Conservation (phyloP, 1,140 invertebrate genomes). For the Drosophila paulistorum region DNA sequence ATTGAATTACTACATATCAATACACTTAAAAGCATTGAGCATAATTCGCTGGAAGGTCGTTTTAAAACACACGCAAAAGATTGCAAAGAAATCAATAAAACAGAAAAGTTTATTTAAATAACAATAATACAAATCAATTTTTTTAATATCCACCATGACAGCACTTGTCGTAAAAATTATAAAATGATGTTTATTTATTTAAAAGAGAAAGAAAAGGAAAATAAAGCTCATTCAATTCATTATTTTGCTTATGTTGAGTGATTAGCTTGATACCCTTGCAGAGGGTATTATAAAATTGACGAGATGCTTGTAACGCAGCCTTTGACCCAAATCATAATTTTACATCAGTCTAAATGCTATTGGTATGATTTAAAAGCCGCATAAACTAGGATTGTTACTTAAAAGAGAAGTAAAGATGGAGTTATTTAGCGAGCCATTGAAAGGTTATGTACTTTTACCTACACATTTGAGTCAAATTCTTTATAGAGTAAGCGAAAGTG, state of each 20-base stretch:
- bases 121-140: conserved; percentile 79
- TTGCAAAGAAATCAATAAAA: conserved; percentile 76
- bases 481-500: too few relatives aligned
- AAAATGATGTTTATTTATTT: conserved; percentile 57
- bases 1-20: conserved; percentile 28
- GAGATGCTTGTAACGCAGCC: too few relatives aligned
- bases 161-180: conserved; percentile 71
- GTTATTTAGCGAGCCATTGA: too few relatives aligned
- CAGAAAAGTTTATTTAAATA: conserved; percentile 69
- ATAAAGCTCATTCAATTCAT: not conserved
- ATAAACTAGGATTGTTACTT: too few relatives aligned
- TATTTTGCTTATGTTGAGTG: conserved; percentile 29
- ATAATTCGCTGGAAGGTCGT: conserved; percentile 2
- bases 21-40: conserved; percentile 32
- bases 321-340: too few relatives aligned
- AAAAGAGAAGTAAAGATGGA: too few relatives aligned
- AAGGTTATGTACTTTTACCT: too few relatives aligned
- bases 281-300: too few relatives aligned
- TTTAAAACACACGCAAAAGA: conserved; percentile 24
- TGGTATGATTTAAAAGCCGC: too few relatives aligned
- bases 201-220: not conserved
- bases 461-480: too few relatives aligned
- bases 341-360: too few relatives aligned
- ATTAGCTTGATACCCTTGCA: too few relatives aligned
- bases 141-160: conserved; percentile 49